A percentile compares a stretch with the other conserved stretches of the same genome.
Conservation (phyloP, 2,797 vertebrate genomes). For the Clarias pachynema region DNA sequence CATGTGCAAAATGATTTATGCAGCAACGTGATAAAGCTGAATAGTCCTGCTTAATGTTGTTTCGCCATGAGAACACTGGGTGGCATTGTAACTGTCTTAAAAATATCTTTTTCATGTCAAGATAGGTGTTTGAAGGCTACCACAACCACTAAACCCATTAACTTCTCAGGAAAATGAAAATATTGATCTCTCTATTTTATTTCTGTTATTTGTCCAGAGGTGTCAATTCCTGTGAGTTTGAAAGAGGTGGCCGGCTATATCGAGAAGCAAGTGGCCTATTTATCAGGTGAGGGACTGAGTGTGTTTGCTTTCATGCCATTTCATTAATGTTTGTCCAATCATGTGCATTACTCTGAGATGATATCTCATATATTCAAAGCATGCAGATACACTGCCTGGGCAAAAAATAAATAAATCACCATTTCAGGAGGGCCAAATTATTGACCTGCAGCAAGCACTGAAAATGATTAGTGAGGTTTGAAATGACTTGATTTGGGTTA, state of each 20-base stretch:
- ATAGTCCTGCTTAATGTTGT: neutral
- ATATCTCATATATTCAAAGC: neutral
- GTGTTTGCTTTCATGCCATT: neutral
- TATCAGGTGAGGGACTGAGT: conserved; percentile 85
- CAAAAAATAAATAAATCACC: no score
- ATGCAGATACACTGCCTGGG: neutral
- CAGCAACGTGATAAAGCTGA: conserved; percentile 1
- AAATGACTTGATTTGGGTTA: no score
- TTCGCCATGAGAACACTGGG: neutral
- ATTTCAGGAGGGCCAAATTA: no score
- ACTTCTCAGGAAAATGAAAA: neutral
- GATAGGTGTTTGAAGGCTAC: neutral
- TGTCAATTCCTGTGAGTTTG: conserved; percentile 75
- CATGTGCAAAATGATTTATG: neutral
- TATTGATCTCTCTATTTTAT: neutral
- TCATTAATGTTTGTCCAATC: neutral
- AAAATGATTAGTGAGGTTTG: no score
- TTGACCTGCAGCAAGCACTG: no score
- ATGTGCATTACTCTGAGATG: neutral
- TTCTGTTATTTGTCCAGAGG: conserved; percentile 71
- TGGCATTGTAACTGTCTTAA: neutral
- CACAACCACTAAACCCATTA: neutral
- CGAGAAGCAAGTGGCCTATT: conserved; percentile 91
- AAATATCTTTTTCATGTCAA: neutral
- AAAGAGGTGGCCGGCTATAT: conserved; percentile 88